These are phyloP conservation scores for Chondrilla cf. caribensis DNA, from an alignment of 37 sponge, comb jelly and placozoan genomes.

Conservation along the genomic window DNA sequence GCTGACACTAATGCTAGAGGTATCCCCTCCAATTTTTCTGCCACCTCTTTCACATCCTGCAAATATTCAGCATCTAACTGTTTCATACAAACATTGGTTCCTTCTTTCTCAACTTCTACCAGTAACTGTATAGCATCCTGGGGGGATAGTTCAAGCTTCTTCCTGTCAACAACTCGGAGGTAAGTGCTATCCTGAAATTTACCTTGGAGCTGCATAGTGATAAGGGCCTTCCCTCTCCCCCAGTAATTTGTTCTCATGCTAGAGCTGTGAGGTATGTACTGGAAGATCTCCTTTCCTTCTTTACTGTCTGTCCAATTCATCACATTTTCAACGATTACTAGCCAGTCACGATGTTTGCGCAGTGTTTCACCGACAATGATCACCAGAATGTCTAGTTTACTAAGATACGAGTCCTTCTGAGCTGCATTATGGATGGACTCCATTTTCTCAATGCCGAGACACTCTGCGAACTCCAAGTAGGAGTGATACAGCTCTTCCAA, in stretches of 20 bases:
- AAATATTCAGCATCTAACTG: no score
- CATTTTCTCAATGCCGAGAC: background rate
- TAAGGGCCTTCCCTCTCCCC: slow-evolving; percentile 6
- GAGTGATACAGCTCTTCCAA: slow-evolving; percentile 19
- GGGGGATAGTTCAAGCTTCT: background rate
- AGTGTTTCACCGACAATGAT: background rate
- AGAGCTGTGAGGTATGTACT: background rate
- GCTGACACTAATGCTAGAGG: slow-evolving; percentile 15
- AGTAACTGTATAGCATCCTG: background rate
- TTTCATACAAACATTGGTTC: no score
- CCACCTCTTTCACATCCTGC: background rate
- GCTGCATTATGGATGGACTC: background rate
- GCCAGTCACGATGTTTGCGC: background rate
- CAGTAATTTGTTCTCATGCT: background rate
- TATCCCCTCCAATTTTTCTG: background rate
- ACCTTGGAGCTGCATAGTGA: background rate
- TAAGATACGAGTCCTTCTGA: background rate
- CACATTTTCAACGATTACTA: slow-evolving; percentile 13
- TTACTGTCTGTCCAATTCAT: background rate
- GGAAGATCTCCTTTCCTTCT: background rate
- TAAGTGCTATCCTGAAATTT: background rate
- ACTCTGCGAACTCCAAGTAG: slow-evolving; percentile 11
- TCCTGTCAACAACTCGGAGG: background rate
- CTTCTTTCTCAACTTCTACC: background rate
- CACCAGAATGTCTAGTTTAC: background rate